phyloP scores from a whole-genome alignment of 2,888 invertebrate genomes.

The Fissipunctia ypsillon region DNA sequence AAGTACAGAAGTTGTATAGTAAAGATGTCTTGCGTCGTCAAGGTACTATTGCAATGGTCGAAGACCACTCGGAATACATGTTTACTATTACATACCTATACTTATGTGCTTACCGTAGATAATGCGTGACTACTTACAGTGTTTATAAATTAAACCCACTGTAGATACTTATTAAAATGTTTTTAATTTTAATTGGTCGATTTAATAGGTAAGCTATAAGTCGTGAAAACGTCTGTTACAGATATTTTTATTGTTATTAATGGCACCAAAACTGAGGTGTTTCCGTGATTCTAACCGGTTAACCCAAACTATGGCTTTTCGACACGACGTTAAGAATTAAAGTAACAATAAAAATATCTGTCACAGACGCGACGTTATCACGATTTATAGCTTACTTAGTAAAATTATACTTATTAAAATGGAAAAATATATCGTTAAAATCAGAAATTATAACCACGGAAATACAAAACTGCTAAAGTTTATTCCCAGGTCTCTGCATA shows the following conservation, averaged over 20 bases:
- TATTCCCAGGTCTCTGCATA: background rate
- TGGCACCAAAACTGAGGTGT: background rate
- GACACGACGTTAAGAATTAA: background rate
- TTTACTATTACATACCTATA: conserved; percentile 50
- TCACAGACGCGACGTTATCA: background rate
- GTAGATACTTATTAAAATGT: too few species aligned
- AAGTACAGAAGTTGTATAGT: conserved; percentile 70
- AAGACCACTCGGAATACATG: conserved; percentile 57
- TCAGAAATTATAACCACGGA: background rate
- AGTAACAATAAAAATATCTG: conserved; percentile 25
- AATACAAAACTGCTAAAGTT: background rate
- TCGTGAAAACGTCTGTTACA: too few species aligned
- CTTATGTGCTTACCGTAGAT: conserved; percentile 30
- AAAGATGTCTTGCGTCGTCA: conserved; percentile 70
- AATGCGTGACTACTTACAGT: conserved; percentile 42
- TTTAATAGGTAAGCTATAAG: too few species aligned
- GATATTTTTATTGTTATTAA: too few species aligned
- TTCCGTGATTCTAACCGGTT: conserved; percentile 14
- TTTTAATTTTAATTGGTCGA: too few species aligned
- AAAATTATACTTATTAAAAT: background rate
- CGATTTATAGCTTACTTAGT: background rate
- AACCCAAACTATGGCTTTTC: background rate
- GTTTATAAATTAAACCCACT: conserved; percentile 28
- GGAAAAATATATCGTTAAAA: background rate
- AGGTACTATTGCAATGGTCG: conserved; percentile 68